These are phyloP conservation scores for Apostichopus japonicus DNA, from an alignment of 35 echinoderm and acorn worm genomes.

Conservation along the genomic window DNA sequence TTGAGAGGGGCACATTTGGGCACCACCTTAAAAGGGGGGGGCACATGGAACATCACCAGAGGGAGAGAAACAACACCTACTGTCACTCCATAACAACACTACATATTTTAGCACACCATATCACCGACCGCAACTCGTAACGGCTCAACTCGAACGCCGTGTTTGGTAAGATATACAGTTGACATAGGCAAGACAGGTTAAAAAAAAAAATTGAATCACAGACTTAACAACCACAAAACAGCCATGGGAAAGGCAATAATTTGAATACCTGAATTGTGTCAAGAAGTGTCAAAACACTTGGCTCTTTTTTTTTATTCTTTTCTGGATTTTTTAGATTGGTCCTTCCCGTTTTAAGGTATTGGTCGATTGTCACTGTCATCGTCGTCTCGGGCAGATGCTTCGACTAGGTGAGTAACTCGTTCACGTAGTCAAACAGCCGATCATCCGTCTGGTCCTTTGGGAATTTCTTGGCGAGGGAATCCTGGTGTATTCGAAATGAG, in stretches of 20 bases:
- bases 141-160: background rate
- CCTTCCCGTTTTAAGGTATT: background rate
- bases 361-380: background rate
- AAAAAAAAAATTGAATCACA: background rate
- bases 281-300: conserved; percentile 3
- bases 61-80: too few relatives aligned
- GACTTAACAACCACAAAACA: background rate
- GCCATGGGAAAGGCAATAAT: conserved; percentile 34
- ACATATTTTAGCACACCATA: background rate
- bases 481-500: conserved; percentile 45
- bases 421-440: conserved; percentile 80
- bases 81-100: background rate
- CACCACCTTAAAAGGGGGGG: too few relatives aligned
- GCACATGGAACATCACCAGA: too few relatives aligned
- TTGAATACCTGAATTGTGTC: conserved; percentile 53
- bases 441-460: conserved; percentile 96
- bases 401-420: conserved; percentile 68
- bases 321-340: conserved; percentile 7
- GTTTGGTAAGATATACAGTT: too few relatives aligned
- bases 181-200: background rate
- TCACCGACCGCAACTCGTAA: background rate
- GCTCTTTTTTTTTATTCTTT: background rate
- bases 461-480: conserved; percentile 89
- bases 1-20: too few relatives aligned
- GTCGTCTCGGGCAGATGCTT: background rate